Base-by-base conservation (phyloP, 2,113 vertebrate species). In the Lampris incognitus region DNA sequence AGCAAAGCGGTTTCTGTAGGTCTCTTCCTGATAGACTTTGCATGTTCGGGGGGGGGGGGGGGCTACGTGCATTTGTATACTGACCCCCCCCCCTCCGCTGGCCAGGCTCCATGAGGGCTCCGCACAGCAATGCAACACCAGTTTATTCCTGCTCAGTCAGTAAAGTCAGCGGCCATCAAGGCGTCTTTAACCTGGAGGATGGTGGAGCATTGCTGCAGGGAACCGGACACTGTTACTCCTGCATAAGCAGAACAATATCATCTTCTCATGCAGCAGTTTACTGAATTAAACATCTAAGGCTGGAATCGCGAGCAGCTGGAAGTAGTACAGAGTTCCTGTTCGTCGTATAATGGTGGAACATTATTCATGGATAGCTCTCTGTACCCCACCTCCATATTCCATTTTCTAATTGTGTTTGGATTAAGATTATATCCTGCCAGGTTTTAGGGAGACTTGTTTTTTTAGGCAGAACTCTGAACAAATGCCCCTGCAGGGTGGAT, bases 241-340 rank as follows among this genome's bases (percentile, higher is more conserved):
- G 13, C 55, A 57, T 1, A 9, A 37, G 37, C 4, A n/a, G 52
- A 39, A 5, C 24, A n/a, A 3, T 4, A 6, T 4, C 46, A 13
- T 24, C n/a, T 36, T 67, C 70, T 71, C 54, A 66, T 42, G 50
- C 48, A 74, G 56, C 40, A 38, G 6, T 64, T 38, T 40, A 46
- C 51, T 85, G 38, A 87, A 89, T 85, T 78, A 85, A 85, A 62
- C 55, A 85, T 89, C 72, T 66, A 56, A 83, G 62, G 48, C 51
- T 68, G 5, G 59, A 63, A 44, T 58, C 39, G 1, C 58, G 56
- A 50, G 52, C 50, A 66, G 71, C 48, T 38, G 3, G 49, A 51
- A 72, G 24, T 24, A 24, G 24, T 59, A 54, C 55, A 57, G 46
- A 81, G 59, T 79, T 76, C 10, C 59, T 67, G 60, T 60, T 48